A percentile compares a stretch with the other conserved stretches of the same genome.
Conservation (phyloP, 2,113 vertebrate species). For the Phainopepla nitens region DNA sequence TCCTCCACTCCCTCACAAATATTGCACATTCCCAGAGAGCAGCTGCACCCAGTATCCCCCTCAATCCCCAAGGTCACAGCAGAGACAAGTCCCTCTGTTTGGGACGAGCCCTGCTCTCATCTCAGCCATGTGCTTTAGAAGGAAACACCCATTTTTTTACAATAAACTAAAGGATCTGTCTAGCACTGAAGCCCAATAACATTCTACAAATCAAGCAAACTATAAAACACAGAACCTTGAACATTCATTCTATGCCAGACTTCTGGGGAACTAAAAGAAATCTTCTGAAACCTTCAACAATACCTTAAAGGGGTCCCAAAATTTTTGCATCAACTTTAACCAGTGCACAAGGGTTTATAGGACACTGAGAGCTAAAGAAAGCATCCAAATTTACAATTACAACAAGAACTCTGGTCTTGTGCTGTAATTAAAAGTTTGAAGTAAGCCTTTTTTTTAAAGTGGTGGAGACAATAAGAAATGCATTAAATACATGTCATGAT, state of each 20-base stretch:
- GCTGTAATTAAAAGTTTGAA: neutral
- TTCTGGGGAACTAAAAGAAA: neutral
- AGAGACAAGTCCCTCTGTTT: neutral
- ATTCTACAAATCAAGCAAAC: neutral
- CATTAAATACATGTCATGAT: constrained; percentile 22
- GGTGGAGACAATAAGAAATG: neutral
- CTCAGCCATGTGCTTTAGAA: neutral
- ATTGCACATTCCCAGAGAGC: neutral
- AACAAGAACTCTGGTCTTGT: neutral
- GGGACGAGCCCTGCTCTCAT: neutral
- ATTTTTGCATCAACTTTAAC: neutral
- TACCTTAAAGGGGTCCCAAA: neutral
- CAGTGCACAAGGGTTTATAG: neutral
- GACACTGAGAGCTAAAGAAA: neutral
- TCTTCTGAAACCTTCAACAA: neutral
- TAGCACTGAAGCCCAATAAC: neutral
- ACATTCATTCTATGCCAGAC: neutral
- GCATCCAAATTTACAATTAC: neutral
- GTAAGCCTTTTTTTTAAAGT: neutral
- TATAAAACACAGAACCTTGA: neutral
- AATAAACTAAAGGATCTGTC: neutral
- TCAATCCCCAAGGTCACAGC: accelerated
- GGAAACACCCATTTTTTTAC: neutral
- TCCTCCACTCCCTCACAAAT: neutral
- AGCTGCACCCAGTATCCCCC: neutral